phyloP scores from a whole-genome alignment of 2,113 vertebrate genomes.

The Grammatotria lemairii region DNA sequence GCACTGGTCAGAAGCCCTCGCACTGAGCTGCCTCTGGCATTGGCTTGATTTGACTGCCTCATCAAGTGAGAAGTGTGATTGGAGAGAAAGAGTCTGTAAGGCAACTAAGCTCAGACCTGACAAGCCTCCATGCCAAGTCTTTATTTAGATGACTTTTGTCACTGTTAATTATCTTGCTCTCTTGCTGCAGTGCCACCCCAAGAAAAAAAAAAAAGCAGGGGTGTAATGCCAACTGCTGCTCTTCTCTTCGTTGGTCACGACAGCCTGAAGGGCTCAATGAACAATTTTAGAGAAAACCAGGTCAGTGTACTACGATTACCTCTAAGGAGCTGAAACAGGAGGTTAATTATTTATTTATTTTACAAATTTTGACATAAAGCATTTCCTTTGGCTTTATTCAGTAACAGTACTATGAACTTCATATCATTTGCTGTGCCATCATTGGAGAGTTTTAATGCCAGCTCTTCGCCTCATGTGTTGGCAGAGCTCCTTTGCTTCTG shows the following conservation, averaged over 20 bases:
- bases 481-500: not conserved
- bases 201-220: not conserved
- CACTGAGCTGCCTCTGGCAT: not conserved
- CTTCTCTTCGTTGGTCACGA: conserved; percentile 9
- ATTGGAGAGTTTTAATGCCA: not conserved
- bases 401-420: not conserved
- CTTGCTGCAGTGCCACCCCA: conserved; percentile 6
- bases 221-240: conserved; percentile 40
- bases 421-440: not conserved
- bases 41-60: conserved; percentile 24
- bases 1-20: not conserved
- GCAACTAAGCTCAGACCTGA: conserved; percentile 21
- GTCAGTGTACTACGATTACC: conserved; percentile 47
- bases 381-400: not conserved
- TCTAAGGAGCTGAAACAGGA: conserved; percentile 26
- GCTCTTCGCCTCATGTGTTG: not conserved
- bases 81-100: not conserved
- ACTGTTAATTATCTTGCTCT: conserved; percentile 60
- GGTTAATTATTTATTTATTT: not conserved
- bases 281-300: conserved; percentile 57
- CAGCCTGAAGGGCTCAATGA: conserved; percentile 39
- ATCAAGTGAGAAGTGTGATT: not conserved
- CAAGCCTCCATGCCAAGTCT: conserved; percentile 21
- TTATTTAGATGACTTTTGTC: conserved; percentile 61
- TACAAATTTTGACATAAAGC: not conserved